Conservation (phyloP, 2,113 vertebrate species). For the Cyanoderma ruficeps region DNA sequence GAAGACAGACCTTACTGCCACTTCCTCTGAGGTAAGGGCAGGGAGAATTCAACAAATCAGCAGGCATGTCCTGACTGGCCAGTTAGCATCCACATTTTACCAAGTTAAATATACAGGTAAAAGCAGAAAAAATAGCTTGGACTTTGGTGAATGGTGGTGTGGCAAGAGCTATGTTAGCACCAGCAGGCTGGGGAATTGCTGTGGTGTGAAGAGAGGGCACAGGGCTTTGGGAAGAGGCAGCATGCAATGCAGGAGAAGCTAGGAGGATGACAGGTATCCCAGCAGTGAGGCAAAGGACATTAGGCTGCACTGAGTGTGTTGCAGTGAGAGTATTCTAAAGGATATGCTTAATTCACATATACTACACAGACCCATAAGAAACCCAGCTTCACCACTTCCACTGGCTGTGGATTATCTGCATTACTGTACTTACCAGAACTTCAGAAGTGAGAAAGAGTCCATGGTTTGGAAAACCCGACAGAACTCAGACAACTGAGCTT, state of each 20-base stretch:
- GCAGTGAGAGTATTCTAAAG: neutral
- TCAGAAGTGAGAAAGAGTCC: neutral
- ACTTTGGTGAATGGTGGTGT: neutral
- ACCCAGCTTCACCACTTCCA: neutral
- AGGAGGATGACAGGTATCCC: neutral
- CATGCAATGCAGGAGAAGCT: accelerated
- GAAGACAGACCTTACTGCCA: neutral
- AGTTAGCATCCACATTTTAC: neutral
- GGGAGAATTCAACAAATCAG: neutral
- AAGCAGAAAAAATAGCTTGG: neutral
- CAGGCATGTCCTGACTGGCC: neutral
- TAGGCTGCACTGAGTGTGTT: neutral
- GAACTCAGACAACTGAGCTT: neutral
- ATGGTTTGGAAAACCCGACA: neutral
- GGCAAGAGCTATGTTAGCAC: neutral
- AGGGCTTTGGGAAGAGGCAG: neutral
- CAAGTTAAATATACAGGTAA: neutral
- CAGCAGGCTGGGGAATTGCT: neutral
- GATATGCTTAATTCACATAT: neutral
- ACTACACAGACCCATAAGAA: neutral
- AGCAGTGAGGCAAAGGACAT: neutral
- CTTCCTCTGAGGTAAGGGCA: neutral
- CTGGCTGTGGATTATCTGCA: neutral
- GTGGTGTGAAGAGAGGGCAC: neutral
- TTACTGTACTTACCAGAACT: neutral